Conservation (phyloP, 1,140 invertebrate species). For the Eupristina koningsbergeri region DNA sequence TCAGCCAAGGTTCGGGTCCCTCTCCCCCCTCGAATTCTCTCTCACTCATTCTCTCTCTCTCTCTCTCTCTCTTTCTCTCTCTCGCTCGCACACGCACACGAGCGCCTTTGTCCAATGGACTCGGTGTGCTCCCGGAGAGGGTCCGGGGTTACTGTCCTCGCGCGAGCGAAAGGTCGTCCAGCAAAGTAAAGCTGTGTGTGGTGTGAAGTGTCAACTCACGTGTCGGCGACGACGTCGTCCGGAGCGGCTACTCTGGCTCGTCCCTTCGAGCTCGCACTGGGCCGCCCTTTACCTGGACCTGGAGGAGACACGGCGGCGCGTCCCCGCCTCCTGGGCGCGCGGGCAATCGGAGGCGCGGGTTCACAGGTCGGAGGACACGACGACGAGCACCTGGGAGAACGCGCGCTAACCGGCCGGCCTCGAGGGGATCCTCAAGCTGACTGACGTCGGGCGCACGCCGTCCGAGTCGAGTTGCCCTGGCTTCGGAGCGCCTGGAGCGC, state of each 20-base stretch:
- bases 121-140: no score
- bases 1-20: no score
- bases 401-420: slow-evolving; percentile 18
- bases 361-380: neutral
- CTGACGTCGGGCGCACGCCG: slow-evolving; percentile 8
- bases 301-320: no score
- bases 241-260: neutral
- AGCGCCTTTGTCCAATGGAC: no score
- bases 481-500: slow-evolving; percentile 1
- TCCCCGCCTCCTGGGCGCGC: neutral
- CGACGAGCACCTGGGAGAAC: neutral
- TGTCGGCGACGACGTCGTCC: neutral
- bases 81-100: no score
- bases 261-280: neutral
- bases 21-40: no score
- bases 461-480: slow-evolving; percentile 1
- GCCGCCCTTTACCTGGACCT: no score
- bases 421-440: slow-evolving; percentile 41
- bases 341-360: neutral
- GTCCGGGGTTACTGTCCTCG: no score
- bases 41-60: no score
- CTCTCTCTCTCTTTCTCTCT: no score
- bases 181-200: no score
- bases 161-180: neutral
- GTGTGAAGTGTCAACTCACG: neutral